Evolutionary conservation across 2,797 vertebrate genomes (phyloP), one percentile per base, ranked within the genome.

Genomic region (Sylvia borin): DNA sequence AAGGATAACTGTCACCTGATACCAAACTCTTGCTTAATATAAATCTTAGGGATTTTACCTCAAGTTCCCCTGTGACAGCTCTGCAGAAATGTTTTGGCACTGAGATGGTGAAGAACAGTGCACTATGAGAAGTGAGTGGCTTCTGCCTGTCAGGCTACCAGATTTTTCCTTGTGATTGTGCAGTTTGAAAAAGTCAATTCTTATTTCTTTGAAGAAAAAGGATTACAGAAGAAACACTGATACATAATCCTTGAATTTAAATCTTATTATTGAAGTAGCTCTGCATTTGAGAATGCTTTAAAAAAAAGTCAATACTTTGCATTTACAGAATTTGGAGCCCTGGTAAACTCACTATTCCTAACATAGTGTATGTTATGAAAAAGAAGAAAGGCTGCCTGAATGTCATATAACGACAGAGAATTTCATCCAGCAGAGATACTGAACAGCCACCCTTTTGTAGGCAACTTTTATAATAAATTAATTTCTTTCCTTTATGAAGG

Each of bases 201-300:
- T 94, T 77, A 34, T 84, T 90, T 84, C 21, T 88, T 95, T 81
- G 58, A 94, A 92, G 51, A 45, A 67, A 75, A 67, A 80, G 34
- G n/a, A 67, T 80, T 70, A 73, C 11, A 75, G 51, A 58, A 93
- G 51, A 85, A 92, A 74, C 11, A 42, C 16, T 45, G 50, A 50
- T 90, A 55, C 15, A 24, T 38, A 58, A 60, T 72, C 55, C 29
- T 58, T 67, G 15, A 19, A 54, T 85, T 85, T 76, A 57, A 73
- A 68, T 73, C 1, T 0, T 71, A 13, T 97, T 96, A 94, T 81
- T 97, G 81, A 96, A 92, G 89, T 65, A 87, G 45, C 57, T 93
- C 73, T 24, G 68, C 51, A 88, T 91, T 96, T 93, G 94, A 93
- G 85, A 96, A 85, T 91, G 81, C 72, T 83, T 25, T 64, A 71